Conservation (phyloP, 2,888 invertebrate genomes). For the Carterocephalus palaemon region DNA sequence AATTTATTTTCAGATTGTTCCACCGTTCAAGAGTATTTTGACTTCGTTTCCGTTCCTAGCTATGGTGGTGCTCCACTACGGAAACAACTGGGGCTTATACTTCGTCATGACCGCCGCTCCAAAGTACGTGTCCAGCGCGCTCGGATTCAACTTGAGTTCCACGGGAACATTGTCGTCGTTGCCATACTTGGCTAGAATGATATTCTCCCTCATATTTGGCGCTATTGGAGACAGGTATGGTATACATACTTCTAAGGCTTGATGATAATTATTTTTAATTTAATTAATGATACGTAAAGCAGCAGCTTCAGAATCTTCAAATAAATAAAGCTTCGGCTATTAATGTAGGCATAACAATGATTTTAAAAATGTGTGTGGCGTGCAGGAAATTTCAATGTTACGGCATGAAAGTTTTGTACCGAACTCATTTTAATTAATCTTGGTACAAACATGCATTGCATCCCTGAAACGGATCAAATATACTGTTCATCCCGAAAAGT, state of each 20-base stretch:
- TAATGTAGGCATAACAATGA: too few relatives aligned
- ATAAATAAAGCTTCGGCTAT: background rate
- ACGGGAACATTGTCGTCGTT: constrained; percentile 84
- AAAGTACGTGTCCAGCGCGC: constrained; percentile 84
- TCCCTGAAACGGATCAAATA: too few relatives aligned
- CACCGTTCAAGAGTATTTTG: constrained; percentile 82
- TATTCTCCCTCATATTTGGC: constrained; percentile 85
- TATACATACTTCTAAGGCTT: background rate
- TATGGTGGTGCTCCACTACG: constrained; percentile 83
- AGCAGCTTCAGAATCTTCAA: background rate
- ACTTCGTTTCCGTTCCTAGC: constrained; percentile 84
- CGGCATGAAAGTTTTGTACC: too few relatives aligned
- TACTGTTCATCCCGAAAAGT: too few relatives aligned
- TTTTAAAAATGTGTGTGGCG: too few relatives aligned
- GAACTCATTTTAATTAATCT: too few relatives aligned
- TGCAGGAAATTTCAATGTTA: too few relatives aligned
- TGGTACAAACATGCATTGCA: too few relatives aligned
- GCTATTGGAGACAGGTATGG: constrained; percentile 81
- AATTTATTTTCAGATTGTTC: constrained; percentile 72
- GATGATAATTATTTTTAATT: background rate
- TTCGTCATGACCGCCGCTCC: constrained; percentile 87
- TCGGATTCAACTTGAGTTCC: constrained; percentile 84
- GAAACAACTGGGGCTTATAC: constrained; percentile 86
- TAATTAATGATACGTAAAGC: background rate
- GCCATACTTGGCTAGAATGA: constrained; percentile 84